Evolutionary conservation across 2,113 vertebrate species (phyloP).

Genomic region (Dryoscopus gambensis): DNA sequence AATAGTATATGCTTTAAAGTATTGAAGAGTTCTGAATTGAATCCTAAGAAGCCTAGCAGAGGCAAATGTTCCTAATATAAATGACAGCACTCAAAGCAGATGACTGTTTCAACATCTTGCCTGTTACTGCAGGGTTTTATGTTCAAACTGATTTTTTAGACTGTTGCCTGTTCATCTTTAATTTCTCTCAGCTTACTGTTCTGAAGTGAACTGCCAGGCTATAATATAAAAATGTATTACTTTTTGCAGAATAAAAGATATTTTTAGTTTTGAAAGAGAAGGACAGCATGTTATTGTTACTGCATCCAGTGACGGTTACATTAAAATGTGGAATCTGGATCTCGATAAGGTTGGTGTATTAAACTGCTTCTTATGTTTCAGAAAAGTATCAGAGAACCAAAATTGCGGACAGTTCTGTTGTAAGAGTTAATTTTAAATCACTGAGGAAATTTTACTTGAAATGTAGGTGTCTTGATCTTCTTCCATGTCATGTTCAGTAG

Average conservation of each 20-base stretch:
- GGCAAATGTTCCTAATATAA: not conserved
- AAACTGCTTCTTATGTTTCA: not conserved
- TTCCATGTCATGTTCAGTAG: not conserved
- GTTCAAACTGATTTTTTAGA: not conserved
- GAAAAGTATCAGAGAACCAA: not conserved
- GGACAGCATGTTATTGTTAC: slow-evolving; percentile 83
- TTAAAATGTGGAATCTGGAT: slow-evolving; percentile 90
- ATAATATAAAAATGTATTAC: not conserved
- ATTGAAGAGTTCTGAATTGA: not conserved
- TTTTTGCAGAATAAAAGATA: slow-evolving; percentile 83
- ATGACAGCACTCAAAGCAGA: not conserved
- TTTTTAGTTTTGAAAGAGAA: slow-evolving; percentile 79
- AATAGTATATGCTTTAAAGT: not conserved
- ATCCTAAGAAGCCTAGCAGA: not conserved
- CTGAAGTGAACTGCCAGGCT: not conserved
- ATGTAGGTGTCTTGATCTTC: not conserved
- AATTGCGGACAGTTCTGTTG: not conserved
- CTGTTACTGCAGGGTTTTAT: not conserved
- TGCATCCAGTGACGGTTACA: slow-evolving; percentile 92
- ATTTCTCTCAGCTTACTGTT: not conserved
- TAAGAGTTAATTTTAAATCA: not conserved
- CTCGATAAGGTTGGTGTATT: slow-evolving; percentile 75
- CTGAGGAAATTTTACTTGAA: not conserved
- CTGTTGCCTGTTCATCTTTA: not conserved
- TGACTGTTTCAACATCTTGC: not conserved